Evolutionary conservation across 2,888 invertebrate species (phyloP).

Genomic region (Creontiades dilutus): DNA sequence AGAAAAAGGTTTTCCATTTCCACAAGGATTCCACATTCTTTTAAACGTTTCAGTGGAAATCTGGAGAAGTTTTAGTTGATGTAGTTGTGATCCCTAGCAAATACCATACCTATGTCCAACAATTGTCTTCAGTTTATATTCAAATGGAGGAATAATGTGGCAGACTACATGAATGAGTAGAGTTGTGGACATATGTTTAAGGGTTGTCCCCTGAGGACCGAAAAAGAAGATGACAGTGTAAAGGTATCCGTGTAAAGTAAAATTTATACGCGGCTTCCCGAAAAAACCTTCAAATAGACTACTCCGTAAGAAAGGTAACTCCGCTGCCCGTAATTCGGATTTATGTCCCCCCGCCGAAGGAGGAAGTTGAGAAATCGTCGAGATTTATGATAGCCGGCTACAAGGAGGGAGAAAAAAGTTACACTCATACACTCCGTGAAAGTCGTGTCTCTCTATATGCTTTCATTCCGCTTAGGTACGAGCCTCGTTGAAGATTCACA

Average conservation of each 20-base stretch:
- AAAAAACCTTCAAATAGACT: conserved; percentile 30
- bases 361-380: conserved; percentile 60
- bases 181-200: not conserved
- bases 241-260: conserved; percentile 42
- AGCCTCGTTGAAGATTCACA: not conserved
- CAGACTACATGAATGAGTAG: not conserved
- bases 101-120: too few relatives aligned
- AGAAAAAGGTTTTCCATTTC: too few relatives aligned
- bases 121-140: too few relatives aligned
- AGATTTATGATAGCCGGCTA: conserved; percentile 56
- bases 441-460: conserved; percentile 33
- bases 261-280: conserved; percentile 21
- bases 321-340: conserved; percentile 59
- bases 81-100: too few relatives aligned
- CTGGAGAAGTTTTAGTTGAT: too few relatives aligned
- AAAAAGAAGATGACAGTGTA: conserved; percentile 8
- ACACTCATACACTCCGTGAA: conserved; percentile 27
- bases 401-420: conserved; percentile 22
- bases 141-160: not conserved
- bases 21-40: too few relatives aligned
- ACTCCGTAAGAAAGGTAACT: conserved; percentile 6
- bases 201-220: not conserved
- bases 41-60: too few relatives aligned
- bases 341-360: conserved; percentile 48
- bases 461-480: not conserved